These are phyloP conservation scores for Xyliphius kryptos DNA, from an alignment of 2,113 vertebrate genomes.

Conservation along the genomic window DNA sequence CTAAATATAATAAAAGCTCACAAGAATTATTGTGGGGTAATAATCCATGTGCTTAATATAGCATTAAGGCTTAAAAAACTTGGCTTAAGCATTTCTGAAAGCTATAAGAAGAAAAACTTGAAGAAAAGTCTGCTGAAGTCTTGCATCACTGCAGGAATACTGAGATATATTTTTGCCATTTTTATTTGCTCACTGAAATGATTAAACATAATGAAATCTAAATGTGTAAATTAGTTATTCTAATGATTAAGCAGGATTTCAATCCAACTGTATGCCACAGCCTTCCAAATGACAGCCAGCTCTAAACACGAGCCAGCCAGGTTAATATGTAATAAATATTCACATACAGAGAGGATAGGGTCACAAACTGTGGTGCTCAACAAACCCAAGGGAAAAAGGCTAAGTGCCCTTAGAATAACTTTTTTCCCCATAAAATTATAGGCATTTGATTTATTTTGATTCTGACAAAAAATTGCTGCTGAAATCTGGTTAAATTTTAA, in stretches of 20 bases:
- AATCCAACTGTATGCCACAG: conserved; percentile 5
- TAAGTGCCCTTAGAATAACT: conserved; percentile 32
- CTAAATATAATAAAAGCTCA: no score
- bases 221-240: no score
- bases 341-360: conserved; percentile 26
- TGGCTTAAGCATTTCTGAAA: no score
- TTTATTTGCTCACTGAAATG: conserved; percentile 19
- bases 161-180: conserved; percentile 21
- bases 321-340: conserved; percentile 44
- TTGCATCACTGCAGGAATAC: conserved; percentile 1
- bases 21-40: no score
- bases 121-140: background rate
- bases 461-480: conserved; percentile 51
- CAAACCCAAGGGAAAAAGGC: conserved; percentile 10
- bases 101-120: background rate
- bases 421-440: conserved; percentile 27
- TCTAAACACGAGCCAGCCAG: conserved; percentile 47
- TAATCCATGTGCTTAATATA: no score
- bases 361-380: conserved; percentile 12
- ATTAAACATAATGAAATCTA: conserved; percentile 26
- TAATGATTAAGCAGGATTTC: conserved; percentile 16
- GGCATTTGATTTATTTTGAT: conserved; percentile 46
- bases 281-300: conserved; percentile 24
- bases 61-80: no score
- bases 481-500: conserved; percentile 17